These are phyloP conservation scores for Epizoanthus fatuus DNA, from an alignment of 92 coral and sea anemone species.

Conservation along the genomic window DNA sequence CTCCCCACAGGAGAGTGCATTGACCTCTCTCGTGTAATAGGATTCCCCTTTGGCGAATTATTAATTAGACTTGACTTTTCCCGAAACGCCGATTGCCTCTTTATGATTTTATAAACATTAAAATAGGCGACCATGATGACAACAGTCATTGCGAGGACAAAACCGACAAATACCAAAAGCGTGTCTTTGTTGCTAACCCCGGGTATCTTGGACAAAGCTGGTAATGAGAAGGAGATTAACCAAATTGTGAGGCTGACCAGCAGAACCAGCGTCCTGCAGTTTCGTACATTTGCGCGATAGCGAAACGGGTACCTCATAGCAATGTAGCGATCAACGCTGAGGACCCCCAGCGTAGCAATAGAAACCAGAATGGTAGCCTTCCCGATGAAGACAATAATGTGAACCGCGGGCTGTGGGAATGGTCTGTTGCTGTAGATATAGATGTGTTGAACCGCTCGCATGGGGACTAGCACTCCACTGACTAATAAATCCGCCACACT, in stretches of 20 bases:
- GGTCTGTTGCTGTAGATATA: conserved; percentile 28
- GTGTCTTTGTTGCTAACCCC: conserved; percentile 59
- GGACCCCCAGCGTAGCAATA: conserved; percentile 49
- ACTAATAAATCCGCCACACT: conserved; percentile 64
- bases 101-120: conserved; percentile 19
- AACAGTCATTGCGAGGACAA: conserved; percentile 65
- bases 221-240: conserved; percentile 49
- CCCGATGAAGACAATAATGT: conserved; percentile 61
- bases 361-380: conserved; percentile 69
- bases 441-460: conserved; percentile 67
- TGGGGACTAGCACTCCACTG: conserved; percentile 66
- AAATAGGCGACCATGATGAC: conserved; percentile 45
- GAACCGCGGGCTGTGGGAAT: conserved; percentile 32
- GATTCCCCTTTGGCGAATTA: not conserved
- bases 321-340: conserved; percentile 59
- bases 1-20: not conserved
- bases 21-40: too few relatives aligned
- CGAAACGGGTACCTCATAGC: conserved; percentile 62
- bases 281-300: conserved; percentile 57
- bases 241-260: conserved; percentile 39
- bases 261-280: conserved; percentile 25
- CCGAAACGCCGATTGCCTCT: conserved; percentile 25
- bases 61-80: not conserved
- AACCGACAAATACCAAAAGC: conserved; percentile 52
- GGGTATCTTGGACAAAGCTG: conserved; percentile 56